These are phyloP conservation scores for Synergus itoensis DNA, from an alignment of 2,888 invertebrate species.

Conservation along the genomic window DNA sequence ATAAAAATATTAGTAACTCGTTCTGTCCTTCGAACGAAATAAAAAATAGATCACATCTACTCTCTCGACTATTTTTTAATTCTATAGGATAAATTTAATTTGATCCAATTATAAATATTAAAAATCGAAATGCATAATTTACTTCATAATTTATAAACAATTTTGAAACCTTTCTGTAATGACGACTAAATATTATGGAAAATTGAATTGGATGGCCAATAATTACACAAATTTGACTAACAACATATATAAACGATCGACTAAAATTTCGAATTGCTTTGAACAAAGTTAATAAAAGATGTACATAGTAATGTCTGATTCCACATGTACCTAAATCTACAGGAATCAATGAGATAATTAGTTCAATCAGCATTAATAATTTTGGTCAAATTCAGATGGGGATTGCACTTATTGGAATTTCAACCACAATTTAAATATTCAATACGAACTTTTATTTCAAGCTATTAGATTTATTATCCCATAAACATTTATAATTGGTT, in stretches of 20 bases:
- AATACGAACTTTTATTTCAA: not conserved
- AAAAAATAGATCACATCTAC: too few species aligned
- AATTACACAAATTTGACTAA: not conserved
- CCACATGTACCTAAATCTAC: not conserved
- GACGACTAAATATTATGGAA: not conserved
- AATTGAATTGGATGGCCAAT: not conserved
- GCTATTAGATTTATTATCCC: not conserved
- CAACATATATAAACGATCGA: not conserved
- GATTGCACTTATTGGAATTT: not conserved
- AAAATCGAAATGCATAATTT: too few species aligned
- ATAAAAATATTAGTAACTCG: too few species aligned
- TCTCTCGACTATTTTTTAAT: too few species aligned
- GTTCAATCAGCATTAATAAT: slow-evolving; percentile 14
- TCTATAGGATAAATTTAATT: too few species aligned
- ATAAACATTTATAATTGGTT: not conserved
- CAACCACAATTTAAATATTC: not conserved
- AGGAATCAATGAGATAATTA: slow-evolving; percentile 10
- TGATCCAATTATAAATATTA: too few species aligned
- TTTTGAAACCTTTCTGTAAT: not conserved
- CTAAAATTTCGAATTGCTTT: not conserved
- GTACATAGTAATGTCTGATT: not conserved
- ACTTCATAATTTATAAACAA: too few species aligned
- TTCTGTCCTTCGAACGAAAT: too few species aligned
- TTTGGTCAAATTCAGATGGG: not conserved
- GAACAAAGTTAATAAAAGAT: not conserved